Percentiles rank a stretch among this genome's conserved stretches.
These are phyloP conservation scores for Seriola aureovittata DNA, from an alignment of 2,113 vertebrate species.

Conservation along the genomic window DNA sequence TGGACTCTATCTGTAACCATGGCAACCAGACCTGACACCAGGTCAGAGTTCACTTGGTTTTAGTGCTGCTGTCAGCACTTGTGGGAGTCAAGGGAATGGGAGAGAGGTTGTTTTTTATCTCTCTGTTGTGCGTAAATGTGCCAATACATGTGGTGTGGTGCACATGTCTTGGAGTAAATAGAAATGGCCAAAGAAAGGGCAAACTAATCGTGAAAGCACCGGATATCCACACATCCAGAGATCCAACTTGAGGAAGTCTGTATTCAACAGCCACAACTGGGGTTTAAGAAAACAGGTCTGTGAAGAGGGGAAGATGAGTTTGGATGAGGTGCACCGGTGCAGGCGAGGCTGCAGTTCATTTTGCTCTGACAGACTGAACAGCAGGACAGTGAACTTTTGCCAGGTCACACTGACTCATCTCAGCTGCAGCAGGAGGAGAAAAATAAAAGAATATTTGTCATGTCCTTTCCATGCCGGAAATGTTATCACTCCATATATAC, in stretches of 20 bases:
- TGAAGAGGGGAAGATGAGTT: not conserved
- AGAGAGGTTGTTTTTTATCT: not conserved
- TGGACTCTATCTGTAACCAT: conserved; percentile 44
- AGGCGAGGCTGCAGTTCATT: not conserved
- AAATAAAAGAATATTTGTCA: conserved; percentile 26
- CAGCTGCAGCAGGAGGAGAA: conserved; percentile 32
- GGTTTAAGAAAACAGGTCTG: not conserved
- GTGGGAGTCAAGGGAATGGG: conserved; percentile 25
- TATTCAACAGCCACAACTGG: not conserved
- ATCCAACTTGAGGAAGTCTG: not conserved
- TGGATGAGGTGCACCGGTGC: not conserved
- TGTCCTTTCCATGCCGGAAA: not conserved
- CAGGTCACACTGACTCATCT: conserved; percentile 40
- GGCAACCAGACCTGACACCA: conserved; percentile 49
- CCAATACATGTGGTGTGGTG: conserved; percentile 16
- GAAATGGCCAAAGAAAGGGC: not conserved
- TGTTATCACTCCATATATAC: not conserved
- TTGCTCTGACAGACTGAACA: conserved; percentile 17
- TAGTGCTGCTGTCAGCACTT: conserved; percentile 61
- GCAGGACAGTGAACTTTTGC: conserved; percentile 46
- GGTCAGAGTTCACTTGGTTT: conserved; percentile 71
- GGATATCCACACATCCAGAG: not conserved
- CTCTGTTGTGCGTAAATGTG: conserved; percentile 6
- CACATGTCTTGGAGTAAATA: conserved; percentile 6
- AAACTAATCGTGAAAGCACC: not conserved